A percentile compares a stretch with the other conserved stretches of the same genome.
phyloP scores from a whole-genome alignment of 2,797 vertebrate genomes.

The Sylvia borin region DNA sequence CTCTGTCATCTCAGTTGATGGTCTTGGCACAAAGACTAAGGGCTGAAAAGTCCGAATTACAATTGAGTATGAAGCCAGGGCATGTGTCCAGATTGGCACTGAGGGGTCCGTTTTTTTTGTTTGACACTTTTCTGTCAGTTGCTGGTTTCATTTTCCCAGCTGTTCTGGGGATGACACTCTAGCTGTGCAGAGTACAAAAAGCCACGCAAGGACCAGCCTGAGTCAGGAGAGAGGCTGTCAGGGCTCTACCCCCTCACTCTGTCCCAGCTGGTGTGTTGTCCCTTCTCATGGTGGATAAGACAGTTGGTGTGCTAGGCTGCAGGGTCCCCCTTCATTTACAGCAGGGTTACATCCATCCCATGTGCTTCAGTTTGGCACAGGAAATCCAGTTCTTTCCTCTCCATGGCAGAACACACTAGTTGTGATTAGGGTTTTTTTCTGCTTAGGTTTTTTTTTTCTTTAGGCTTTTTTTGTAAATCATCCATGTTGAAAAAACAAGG shows the following conservation, averaged over 20 bases:
- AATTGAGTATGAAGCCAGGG: neutral
- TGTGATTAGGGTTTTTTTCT: neutral
- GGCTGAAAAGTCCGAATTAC: neutral
- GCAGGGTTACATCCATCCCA: neutral
- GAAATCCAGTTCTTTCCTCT: neutral
- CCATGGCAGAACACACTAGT: neutral
- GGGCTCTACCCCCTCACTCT: neutral
- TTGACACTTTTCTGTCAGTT: neutral
- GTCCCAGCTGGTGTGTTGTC: neutral
- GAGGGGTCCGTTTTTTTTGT: neutral
- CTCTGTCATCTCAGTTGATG: neutral
- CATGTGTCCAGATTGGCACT: neutral
- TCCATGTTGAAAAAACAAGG: neutral
- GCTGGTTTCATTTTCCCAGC: neutral
- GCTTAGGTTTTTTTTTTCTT: too few relatives aligned
- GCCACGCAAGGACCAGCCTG: neutral
- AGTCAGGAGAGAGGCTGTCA: neutral
- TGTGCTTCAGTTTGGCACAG: neutral
- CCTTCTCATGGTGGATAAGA: accelerated
- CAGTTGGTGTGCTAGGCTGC: neutral
- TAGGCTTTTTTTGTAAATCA: neutral
- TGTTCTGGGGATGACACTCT: neutral
- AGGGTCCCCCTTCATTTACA: neutral
- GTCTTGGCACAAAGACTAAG: neutral
- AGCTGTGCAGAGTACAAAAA: neutral